Conservation (phyloP, 2,888 invertebrate genomes). For the Ethmia dodecea region DNA sequence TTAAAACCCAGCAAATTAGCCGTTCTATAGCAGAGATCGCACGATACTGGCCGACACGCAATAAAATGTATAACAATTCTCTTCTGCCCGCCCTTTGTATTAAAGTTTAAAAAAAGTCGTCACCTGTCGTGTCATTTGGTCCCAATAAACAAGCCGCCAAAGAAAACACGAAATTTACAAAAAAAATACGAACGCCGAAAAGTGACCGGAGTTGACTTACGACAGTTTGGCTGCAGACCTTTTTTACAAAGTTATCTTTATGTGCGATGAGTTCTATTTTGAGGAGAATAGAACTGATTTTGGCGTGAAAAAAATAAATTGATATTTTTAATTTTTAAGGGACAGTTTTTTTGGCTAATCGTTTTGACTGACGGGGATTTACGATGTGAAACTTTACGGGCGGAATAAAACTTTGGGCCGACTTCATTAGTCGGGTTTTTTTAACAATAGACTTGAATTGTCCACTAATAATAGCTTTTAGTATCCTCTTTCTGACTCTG, state of each 20-base stretch:
- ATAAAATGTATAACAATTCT: conserved; percentile 73
- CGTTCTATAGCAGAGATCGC: conserved; percentile 34
- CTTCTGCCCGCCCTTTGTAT: conserved; percentile 36
- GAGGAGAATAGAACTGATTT: conserved; percentile 1
- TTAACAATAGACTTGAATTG: conserved; percentile 43
- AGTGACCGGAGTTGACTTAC: conserved; percentile 47
- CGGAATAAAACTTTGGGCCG: conserved; percentile 59
- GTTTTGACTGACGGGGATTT: conserved; percentile 74
- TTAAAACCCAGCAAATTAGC: conserved; percentile 60
- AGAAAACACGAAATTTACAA: conserved; percentile 64
- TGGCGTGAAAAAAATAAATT: no score
- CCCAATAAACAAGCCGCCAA: conserved; percentile 70
- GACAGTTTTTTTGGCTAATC: conserved; percentile 50
- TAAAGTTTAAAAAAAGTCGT: conserved; percentile 51
- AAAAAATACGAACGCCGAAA: conserved; percentile 55
- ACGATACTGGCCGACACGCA: conserved; percentile 53
- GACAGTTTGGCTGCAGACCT: neutral
- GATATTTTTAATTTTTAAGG: conserved; percentile 36
- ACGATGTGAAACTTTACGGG: conserved; percentile 68
- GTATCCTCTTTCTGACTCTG: conserved; percentile 35
- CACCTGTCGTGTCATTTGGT: conserved; percentile 78
- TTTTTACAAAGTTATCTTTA: conserved; percentile 1
- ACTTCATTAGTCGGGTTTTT: conserved; percentile 69
- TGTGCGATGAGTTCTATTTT: conserved; percentile 28
- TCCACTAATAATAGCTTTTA: conserved; percentile 45